Base-by-base conservation (phyloP, 92 coral and sea anemone genomes). In the Siderastrea radians region DNA sequence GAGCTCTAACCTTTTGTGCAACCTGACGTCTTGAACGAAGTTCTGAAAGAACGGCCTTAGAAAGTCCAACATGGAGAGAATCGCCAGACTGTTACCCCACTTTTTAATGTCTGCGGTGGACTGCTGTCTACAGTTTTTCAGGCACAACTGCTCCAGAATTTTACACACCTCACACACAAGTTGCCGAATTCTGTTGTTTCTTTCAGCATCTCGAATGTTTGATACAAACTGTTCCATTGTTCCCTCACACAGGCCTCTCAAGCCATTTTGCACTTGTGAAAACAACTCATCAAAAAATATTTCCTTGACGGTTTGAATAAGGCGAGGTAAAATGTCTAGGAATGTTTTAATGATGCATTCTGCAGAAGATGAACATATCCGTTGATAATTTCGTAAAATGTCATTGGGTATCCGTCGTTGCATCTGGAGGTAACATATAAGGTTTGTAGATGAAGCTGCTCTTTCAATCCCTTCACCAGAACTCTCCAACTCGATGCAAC, bases 281-380 rank as follows among this genome's bases (percentile, higher is more conserved):
- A 78, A n/a, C 9, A 1, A 4, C 17, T 78, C 0, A 16, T 14
- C 9, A 16, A 67, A 26, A 11, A 47, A 78, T 0, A 78, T 63
- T 4, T 11, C 59, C 50, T 78, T 78, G 0, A 78, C 10, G 45
- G 49, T 67, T 78, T 78, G 82, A 78, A 78, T 78, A 57, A 78
- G 59, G 9, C 62, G 16, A 1, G 82, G 71, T 38, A 78, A 47
- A 46, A 78, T n/a, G 1, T 14, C 15, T 2, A 46, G 11, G 55
- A 61, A 78, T n/a, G 1, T 48, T 48, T 2, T 8, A 10, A 7
- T 52, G 3, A 47, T 63, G 3, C 4, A 78, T 61, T 59, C 82
- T 46, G 11, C 7, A 16, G 69, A 3, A 10, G 59, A 46, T 2
- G 82, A 78, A 10, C 69, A 47, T 12, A 78, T 46, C 47, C 17